Evolutionary conservation across 2,113 vertebrate species (phyloP), one percentile per base, ranked within the genome.

Genomic region (Notarius lentiginosus): DNA sequence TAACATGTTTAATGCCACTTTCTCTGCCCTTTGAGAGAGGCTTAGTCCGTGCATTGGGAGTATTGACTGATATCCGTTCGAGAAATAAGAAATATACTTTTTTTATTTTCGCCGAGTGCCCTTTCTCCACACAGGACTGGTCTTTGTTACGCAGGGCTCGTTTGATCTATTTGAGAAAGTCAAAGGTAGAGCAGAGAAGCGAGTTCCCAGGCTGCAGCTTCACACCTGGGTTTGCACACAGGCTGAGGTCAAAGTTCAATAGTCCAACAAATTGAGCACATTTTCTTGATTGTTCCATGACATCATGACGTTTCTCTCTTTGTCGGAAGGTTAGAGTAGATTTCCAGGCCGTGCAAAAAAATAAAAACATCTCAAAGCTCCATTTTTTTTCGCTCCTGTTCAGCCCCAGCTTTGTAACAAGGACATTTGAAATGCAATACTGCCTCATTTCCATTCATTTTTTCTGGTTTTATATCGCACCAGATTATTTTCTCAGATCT

Each of bases 41-140:
- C 73, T 76, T n/a, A 70, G 56, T 18, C 88, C 80, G 85, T 92
- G 93, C 93, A 82, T 14, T 90, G 94, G 94, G 94, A 94, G 93
- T 95, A 95, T 93, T 91, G 89, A 89, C 90, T 93, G 92, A 86
- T 94, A 82, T 70, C 83, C 72, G 73, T 24, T 34, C 55, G 24
- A 90, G 90, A 91, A 90, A 85, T 81, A 79, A 76, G 79, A 86
- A 88, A 88, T 84, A 93, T 93, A 93, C 92, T 91, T 93, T 92
- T 91, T 92, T 92, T 93, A 93, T 91, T 93, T 93, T 92, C 91
- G 41, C 77, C 70, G 83, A 49, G 53, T 85, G 66, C 75, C 89
- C 81, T 86, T 84, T 84, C 63, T 85, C 58, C 79, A 22, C 58
- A 89, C 82, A 88, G 89, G 86, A 68, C 75, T 79, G 81, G 24